Base-by-base conservation (phyloP, 2,888 invertebrate species). In the Phyllotreta striolata region DNA sequence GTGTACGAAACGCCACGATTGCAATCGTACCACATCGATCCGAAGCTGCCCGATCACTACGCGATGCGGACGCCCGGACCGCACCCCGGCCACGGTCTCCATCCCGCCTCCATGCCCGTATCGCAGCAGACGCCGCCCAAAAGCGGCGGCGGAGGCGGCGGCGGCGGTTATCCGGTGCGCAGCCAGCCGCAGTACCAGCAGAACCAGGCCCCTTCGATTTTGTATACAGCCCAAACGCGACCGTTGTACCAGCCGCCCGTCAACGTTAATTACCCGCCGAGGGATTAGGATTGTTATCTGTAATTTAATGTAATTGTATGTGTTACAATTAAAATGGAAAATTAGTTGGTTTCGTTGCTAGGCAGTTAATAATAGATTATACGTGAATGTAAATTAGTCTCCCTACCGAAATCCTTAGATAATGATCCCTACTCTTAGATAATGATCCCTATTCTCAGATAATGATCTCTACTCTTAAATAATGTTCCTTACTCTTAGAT, bases 161-260 rank as follows among this genome's bases (percentile, higher is more conserved):
- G n/a, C n/a, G n/a, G n/a, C n/a, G 93, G 93, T 1, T 94, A 93
- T 84, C 92, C 93, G 0, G 91, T 92, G 1, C 87, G 91, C 68
- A 87, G 88, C 61, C 85, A 81, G 62, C 78, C 80, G 55, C 79
- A 81, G 61, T 63, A 69, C n/a, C 79, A 76, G 62, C 73, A 72
- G 24, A 76, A 75, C 14, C 76, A 79, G 4, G 71, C 77, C 0
- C 76, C 77, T 6, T 73, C 81, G 34, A 76, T 81, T 1, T 64
- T 81, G 49, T 81, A 81, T 62, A 81, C 81, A 1, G 72, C 80
- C 7, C 81, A 80, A 63, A 79, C 76, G 63, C 73, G 81, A 39
- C 79, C 81, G 1, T 63, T 81, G 60, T 82, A 81, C 70, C 81
- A 80, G 66, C 77, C 79, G 7, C 76, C 80, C 0, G 76, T 24